phyloP scores from a whole-genome alignment of 2,888 invertebrate species.

The Carcina quercana region DNA sequence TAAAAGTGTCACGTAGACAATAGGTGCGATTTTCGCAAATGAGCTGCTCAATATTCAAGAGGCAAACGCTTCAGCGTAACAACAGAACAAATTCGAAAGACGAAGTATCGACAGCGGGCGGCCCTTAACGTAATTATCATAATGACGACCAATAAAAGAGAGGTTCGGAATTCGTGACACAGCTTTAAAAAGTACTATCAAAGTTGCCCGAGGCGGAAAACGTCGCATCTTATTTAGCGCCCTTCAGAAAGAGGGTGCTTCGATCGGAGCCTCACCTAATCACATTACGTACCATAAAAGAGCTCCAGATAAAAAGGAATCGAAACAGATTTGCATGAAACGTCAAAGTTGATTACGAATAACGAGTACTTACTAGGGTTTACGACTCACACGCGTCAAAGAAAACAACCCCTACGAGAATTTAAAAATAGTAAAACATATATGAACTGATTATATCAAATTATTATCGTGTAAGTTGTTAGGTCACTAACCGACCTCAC shows the following conservation, averaged over 20 bases:
- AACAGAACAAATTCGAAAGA: conserved; percentile 70
- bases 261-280: conserved; percentile 56
- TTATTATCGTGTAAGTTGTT: too few species aligned
- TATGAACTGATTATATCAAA: too few species aligned
- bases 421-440: too few species aligned
- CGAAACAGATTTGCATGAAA: conserved; percentile 68
- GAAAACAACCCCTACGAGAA: too few species aligned
- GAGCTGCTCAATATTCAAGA: conserved; percentile 68
- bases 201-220: conserved; percentile 69
- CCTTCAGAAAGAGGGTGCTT: conserved; percentile 49
- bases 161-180: conserved; percentile 66
- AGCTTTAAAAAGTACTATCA: conserved; percentile 71
- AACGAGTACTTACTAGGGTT: conserved; percentile 33
- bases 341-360: conserved; percentile 59
- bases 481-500: too few species aligned
- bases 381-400: too few species aligned
- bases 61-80: conserved; percentile 61
- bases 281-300: conserved; percentile 65
- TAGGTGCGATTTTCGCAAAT: conserved; percentile 68
- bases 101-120: conserved; percentile 64
- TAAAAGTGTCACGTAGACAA: conserved; percentile 66
- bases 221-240: conserved; percentile 71
- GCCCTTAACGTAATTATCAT: conserved; percentile 71
- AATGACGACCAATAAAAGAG: conserved; percentile 72
- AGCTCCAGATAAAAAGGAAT: conserved; percentile 60